phyloP scores from a whole-genome alignment of 2,888 invertebrate species.

The Aplocera efformata region DNA sequence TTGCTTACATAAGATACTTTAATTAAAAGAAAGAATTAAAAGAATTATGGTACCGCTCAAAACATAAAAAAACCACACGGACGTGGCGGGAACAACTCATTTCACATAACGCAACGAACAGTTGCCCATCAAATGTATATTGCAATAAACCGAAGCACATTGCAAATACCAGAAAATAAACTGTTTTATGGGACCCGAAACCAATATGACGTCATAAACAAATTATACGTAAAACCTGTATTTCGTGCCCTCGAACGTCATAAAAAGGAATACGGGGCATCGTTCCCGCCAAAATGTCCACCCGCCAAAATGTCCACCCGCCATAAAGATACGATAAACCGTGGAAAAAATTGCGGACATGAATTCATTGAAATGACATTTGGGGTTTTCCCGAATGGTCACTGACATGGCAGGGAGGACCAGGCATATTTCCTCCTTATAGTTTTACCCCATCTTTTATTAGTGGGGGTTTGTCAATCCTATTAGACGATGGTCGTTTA shows the following conservation, averaged over 20 bases:
- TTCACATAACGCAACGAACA: constrained; percentile 23
- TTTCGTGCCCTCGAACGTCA: constrained; percentile 50
- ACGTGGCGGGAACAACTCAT: no score
- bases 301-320: constrained; percentile 75
- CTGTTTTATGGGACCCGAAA: constrained; percentile 50
- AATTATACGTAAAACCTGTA: constrained; percentile 66
- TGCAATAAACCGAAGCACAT: constrained; percentile 35
- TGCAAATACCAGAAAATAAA: constrained; percentile 29
- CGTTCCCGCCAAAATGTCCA: constrained; percentile 50
- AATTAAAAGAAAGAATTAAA: no score
- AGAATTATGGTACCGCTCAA: no score
- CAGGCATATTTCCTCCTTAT: constrained; percentile 73
- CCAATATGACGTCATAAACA: constrained; percentile 74
- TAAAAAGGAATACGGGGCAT: constrained; percentile 55
- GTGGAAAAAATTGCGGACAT: constrained; percentile 73
- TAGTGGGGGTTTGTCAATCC: constrained; percentile 73
- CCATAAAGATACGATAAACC: constrained; percentile 78
- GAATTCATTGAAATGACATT: constrained; percentile 81
- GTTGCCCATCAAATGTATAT: constrained; percentile 25
- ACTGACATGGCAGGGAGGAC: constrained; percentile 48
- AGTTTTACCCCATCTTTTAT: constrained; percentile 77
- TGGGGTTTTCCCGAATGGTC: constrained; percentile 68
- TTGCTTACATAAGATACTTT: no score
- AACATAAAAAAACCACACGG: no score
- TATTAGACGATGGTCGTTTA: constrained; percentile 59